phyloP scores from a whole-genome alignment of 2,888 invertebrate genomes.

The Asteroscopus sphinx region DNA sequence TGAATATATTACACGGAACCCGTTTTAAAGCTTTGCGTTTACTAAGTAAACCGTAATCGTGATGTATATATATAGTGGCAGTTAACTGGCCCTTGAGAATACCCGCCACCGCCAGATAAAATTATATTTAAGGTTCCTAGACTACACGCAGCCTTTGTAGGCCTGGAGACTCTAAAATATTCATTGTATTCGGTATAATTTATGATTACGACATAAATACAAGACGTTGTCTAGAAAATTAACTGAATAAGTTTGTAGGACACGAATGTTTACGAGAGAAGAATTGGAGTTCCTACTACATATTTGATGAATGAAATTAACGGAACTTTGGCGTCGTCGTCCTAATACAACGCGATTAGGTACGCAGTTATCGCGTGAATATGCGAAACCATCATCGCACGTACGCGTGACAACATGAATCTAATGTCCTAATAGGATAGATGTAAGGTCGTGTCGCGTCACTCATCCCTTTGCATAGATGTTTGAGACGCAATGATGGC shows the following conservation, averaged over 20 bases:
- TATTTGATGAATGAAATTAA: background rate
- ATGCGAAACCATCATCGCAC: too few species aligned
- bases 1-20: conserved; percentile 1
- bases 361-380: too few species aligned
- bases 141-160: conserved; percentile 8
- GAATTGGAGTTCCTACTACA: background rate
- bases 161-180: conserved; percentile 27
- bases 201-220: conserved; percentile 3
- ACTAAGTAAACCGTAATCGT: conserved; percentile 6
- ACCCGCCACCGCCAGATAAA: conserved; percentile 11
- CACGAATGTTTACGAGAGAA: background rate
- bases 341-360: too few species aligned
- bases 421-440: too few species aligned
- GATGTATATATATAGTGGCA: conserved; percentile 6
- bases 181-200: conserved; percentile 12
- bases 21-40: conserved; percentile 18
- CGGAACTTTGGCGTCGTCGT: background rate
- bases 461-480: too few species aligned
- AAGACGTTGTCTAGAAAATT: conserved; percentile 11
- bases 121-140: conserved; percentile 24
- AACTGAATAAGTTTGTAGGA: background rate
- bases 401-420: too few species aligned
- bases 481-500: too few species aligned
- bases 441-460: too few species aligned
- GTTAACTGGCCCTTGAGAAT: conserved; percentile 24